phyloP scores from a whole-genome alignment of 1,140 invertebrate species.

The Colletes gigas region DNA sequence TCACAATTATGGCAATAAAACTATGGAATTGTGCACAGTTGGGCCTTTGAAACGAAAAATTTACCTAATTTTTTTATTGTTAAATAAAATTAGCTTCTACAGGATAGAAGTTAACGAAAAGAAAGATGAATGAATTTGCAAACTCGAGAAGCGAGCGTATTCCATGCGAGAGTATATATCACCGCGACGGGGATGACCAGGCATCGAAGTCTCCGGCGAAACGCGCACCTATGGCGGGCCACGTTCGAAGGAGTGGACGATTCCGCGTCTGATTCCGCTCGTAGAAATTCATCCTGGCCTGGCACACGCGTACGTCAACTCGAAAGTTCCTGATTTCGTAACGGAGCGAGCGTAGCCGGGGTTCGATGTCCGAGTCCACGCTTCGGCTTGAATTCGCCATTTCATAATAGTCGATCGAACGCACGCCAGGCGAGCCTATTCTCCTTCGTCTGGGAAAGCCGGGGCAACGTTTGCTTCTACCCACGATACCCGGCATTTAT shows the following conservation, averaged over 20 bases:
- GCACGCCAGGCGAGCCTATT: constrained; percentile 40
- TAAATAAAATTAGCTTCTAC: too few relatives aligned
- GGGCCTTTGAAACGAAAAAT: too few relatives aligned
- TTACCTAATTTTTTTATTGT: too few relatives aligned
- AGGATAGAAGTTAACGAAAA: too few relatives aligned
- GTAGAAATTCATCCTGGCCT: constrained; percentile 47
- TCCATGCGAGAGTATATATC: too few relatives aligned
- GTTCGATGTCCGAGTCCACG: constrained; percentile 56
- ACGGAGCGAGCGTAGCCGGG: constrained; percentile 40
- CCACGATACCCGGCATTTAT: neutral
- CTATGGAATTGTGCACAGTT: too few relatives aligned
- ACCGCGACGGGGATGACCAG: neutral
- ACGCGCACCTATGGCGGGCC: neutral
- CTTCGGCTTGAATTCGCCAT: constrained; percentile 50
- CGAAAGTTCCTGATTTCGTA: constrained; percentile 63
- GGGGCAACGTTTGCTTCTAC: constrained; percentile 11
- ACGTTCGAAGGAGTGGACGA: neutral
- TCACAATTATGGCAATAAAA: too few relatives aligned
- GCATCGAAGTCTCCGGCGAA: neutral
- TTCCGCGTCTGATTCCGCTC: neutral
- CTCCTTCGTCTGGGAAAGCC: constrained; percentile 43
- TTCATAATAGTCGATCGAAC: constrained; percentile 61
- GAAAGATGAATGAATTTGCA: neutral
- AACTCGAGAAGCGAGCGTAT: neutral
- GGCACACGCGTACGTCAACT: constrained; percentile 42